A percentile compares a stretch with the other conserved stretches of the same genome.
These are phyloP conservation scores for Carassius gibelio DNA, from an alignment of 2,113 vertebrate species.

Conservation along the genomic window DNA sequence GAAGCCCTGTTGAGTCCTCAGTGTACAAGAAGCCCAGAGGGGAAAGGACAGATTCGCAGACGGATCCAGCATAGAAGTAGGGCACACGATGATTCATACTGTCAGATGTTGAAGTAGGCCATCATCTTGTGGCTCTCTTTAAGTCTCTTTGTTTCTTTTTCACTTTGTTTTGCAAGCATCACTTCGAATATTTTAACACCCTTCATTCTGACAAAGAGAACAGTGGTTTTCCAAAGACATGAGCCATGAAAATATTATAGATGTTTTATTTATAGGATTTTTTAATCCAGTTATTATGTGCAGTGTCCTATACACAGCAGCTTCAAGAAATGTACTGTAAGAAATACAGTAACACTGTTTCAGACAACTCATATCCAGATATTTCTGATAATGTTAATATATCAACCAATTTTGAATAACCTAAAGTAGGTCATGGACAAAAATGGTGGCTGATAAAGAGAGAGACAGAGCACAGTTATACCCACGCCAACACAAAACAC, in stretches of 20 bases:
- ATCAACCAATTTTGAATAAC: neutral
- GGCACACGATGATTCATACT: constrained; percentile 36
- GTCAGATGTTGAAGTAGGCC: constrained; percentile 14
- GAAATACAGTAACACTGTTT: neutral
- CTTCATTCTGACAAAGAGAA: neutral
- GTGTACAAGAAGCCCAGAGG: neutral
- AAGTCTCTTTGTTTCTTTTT: neutral
- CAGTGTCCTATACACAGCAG: neutral
- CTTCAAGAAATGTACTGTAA: neutral
- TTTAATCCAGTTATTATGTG: neutral
- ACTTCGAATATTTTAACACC: neutral
- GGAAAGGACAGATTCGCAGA: constrained; percentile 20
- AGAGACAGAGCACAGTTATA: neutral
- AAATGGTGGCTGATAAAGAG: neutral
- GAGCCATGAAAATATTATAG: neutral
- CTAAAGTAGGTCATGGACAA: neutral
- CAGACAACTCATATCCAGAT: neutral
- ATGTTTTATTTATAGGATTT: neutral
- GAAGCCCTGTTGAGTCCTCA: neutral
- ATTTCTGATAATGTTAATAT: neutral
- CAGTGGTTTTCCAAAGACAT: neutral
- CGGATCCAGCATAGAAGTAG: constrained; percentile 21
- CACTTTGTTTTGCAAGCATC: constrained; percentile 22
- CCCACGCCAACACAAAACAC: neutral
- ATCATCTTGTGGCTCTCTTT: constrained; percentile 4